Evolutionary conservation across 1,140 invertebrate genomes (phyloP), one percentile per base, ranked within the genome.

Genomic region (Tetramorium simillimum): DNA sequence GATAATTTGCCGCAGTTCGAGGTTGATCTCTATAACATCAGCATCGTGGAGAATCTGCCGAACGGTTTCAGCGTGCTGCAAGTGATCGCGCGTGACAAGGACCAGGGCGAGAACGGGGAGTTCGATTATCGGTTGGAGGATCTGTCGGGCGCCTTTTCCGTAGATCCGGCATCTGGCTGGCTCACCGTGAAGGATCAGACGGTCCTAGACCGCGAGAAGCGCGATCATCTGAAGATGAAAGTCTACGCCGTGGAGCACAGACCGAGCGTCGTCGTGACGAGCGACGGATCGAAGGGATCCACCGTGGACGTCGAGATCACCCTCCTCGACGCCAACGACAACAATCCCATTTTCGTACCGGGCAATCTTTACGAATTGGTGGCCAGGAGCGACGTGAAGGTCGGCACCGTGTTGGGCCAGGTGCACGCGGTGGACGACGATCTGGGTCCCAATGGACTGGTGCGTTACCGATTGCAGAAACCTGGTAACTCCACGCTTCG

Each of bases 1-100:
- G 98, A 98, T 92, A 98, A 98, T 93, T 93, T 97, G 21, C 98
- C 98, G 0, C 97, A 98, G 87, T 99, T 99, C 85, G 98, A 98
- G 94, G 97, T 98, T 0, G 98, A 98, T 89, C 96, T 98, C 88
- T 98, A 98, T 92, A 98, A 98, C 88, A 98, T 99, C 56, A 98
- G 98, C 87, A 98, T 99, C 70, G 98, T 98, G 63, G 98, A 99
- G 93, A 98, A 99, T 93, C 95, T 98, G 49, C 98, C 98, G 0
- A 98, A 98, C 89, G 98, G 98, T 85, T 97, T 97, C 89, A 96
- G 96, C 85, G 96, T 96, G 5, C 90, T 96, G n/a, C 96, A 96
- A 92, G 90, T 94, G n/a, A 96, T 97, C 80, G 98, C 98, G 0
- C 95, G 96, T 1, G 98, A 98, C 92, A 96, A 96, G 43, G 98